Percentiles rank a stretch among this genome's conserved stretches.
phyloP scores from a whole-genome alignment of 2,888 invertebrate species.

The Aproaerema taeniolella region DNA sequence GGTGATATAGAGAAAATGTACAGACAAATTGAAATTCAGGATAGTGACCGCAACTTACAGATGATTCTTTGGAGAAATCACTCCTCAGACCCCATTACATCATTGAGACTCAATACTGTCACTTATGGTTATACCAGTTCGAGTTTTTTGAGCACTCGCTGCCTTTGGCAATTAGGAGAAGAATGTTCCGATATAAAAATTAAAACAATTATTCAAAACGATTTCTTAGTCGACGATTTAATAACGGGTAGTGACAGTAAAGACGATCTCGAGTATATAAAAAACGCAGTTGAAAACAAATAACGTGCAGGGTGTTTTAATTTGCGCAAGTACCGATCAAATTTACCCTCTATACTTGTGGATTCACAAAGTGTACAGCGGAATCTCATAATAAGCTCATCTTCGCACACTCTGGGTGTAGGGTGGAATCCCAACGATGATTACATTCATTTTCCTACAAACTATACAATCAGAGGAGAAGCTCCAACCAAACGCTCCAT shows the following conservation, averaged over 20 bases:
- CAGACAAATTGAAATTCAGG: no score
- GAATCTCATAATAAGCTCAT: background rate
- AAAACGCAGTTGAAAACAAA: background rate
- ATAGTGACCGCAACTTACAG: background rate
- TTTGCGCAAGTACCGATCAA: background rate
- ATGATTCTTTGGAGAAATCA: constrained; percentile 2
- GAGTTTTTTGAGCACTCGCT: background rate
- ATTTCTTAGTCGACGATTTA: background rate
- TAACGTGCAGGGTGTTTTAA: background rate
- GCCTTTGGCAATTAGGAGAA: background rate
- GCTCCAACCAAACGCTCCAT: background rate
- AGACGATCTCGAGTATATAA: no score
- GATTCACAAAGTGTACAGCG: background rate
- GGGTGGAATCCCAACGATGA: background rate
- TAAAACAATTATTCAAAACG: background rate
- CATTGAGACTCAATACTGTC: constrained; percentile 1
- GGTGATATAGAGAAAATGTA: background rate
- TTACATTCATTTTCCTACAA: background rate
- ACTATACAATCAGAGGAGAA: background rate
- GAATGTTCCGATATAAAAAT: background rate
- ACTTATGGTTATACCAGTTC: constrained; percentile 5
- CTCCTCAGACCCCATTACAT: background rate
- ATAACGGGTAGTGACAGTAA: background rate
- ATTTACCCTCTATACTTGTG: background rate
- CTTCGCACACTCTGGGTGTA: background rate